Conservation (phyloP, 2,888 invertebrate species). For the Nebria brevicollis region DNA sequence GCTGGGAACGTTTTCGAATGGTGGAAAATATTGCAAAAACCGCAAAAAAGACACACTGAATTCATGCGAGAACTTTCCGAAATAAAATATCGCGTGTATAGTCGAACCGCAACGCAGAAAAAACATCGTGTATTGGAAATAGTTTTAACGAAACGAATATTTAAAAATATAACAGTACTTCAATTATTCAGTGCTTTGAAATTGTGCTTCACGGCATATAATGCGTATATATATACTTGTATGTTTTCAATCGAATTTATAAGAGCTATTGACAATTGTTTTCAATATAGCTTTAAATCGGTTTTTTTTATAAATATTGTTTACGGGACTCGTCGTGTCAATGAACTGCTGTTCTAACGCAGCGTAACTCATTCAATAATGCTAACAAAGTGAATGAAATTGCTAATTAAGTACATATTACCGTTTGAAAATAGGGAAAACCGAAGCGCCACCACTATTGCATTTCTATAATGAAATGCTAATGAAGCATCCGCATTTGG, state of each 20-base stretch:
- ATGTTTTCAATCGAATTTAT: no score
- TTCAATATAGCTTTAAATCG: no score
- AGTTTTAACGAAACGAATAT: slow-evolving; percentile 3
- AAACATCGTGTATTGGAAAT: neutral
- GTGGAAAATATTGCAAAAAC: neutral
- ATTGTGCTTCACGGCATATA: no score
- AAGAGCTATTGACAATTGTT: no score
- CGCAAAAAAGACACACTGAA: neutral
- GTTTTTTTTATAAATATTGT: no score
- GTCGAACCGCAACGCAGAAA: neutral
- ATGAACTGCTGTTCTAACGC: no score
- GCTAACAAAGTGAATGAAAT: neutral
- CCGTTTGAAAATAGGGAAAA: neutral
- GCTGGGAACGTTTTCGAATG: neutral
- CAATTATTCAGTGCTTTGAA: neutral
- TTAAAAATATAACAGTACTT: neutral
- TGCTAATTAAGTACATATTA: neutral
- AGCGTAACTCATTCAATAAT: no score
- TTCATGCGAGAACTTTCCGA: slow-evolving; percentile 9
- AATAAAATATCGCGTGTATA: slow-evolving; percentile 10
- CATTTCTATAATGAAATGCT: neutral
- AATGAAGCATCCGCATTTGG: neutral
- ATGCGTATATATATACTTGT: no score
- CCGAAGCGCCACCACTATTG: neutral
- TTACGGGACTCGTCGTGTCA: no score